phyloP scores from a whole-genome alignment of 1,140 invertebrate species.

The Eubasilissa regina region DNA sequence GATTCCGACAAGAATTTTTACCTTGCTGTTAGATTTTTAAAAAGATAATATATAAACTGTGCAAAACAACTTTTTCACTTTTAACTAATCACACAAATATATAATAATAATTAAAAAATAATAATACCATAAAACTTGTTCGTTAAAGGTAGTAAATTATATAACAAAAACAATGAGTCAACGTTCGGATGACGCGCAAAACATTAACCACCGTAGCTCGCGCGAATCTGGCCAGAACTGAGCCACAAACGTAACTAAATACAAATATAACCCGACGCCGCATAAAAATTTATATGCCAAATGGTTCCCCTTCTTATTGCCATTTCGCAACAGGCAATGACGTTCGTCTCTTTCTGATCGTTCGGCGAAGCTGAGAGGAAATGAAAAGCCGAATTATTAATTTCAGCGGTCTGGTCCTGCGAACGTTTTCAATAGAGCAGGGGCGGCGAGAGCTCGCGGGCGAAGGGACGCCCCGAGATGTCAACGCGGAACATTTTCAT shows the following conservation, averaged over 20 bases:
- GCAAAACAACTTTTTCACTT: too few relatives aligned
- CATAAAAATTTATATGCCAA: conserved; percentile 39
- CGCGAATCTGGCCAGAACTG: conserved; percentile 27
- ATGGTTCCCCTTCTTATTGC: conserved; percentile 40
- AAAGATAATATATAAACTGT: too few relatives aligned
- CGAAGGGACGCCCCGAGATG: neutral
- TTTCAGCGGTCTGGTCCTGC: conserved; percentile 1
- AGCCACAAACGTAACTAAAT: conserved; percentile 39
- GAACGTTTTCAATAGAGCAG: conserved; percentile 10
- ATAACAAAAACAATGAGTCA: neutral
- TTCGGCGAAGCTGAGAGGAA: conserved; percentile 11
- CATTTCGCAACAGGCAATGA: conserved; percentile 36
- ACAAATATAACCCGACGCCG: conserved; percentile 41
- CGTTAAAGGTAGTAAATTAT: conserved; percentile 1
- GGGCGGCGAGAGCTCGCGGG: neutral
- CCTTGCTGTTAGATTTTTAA: too few relatives aligned
- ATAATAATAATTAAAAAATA: too few relatives aligned
- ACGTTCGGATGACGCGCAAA: neutral
- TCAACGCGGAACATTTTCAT: neutral
- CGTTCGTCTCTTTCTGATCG: conserved; percentile 26
- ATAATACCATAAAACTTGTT: neutral
- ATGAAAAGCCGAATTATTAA: conserved; percentile 30
- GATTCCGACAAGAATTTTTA: too few relatives aligned
- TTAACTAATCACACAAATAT: too few relatives aligned
- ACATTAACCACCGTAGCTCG: neutral